phyloP scores from a whole-genome alignment of 2,888 invertebrate species.

The Xestia rhomboidea region DNA sequence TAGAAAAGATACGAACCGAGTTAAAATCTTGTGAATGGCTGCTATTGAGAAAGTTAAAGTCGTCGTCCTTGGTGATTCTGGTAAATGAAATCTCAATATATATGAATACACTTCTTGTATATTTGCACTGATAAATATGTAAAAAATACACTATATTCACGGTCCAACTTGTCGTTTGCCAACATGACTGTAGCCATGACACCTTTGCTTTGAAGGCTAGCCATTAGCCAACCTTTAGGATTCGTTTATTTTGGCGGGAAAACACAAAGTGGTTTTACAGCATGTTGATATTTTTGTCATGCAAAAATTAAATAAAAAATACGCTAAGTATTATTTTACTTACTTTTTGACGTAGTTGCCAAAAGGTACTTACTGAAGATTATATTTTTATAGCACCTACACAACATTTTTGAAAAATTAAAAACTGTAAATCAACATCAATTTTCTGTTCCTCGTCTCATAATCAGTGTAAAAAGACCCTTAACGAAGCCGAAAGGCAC shows the following conservation, averaged over 20 bases:
- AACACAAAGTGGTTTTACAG: conserved; percentile 17
- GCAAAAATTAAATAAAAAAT: background rate
- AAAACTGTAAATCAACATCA: background rate
- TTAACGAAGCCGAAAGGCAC: background rate
- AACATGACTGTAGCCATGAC: conserved; percentile 84
- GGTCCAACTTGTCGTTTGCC: conserved; percentile 76
- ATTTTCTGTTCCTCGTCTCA: background rate
- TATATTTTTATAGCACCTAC: too few species aligned
- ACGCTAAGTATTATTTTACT: background rate
- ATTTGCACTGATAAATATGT: conserved; percentile 49
- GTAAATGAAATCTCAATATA: conserved; percentile 85
- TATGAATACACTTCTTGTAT: conserved; percentile 69
- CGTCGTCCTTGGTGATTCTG: conserved; percentile 97
- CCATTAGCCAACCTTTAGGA: conserved; percentile 79
- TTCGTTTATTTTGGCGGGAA: conserved; percentile 70
- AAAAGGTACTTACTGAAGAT: too few species aligned
- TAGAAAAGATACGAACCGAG: conserved; percentile 77
- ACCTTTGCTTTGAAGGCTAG: conserved; percentile 76
- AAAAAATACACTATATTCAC: conserved; percentile 65
- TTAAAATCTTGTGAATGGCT: conserved; percentile 91
- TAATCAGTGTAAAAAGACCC: background rate
- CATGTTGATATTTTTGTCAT: background rate
- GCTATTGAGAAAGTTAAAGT: conserved; percentile 97
- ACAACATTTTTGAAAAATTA: background rate
- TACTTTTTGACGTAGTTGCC: background rate